Conservation (phyloP, 1,140 invertebrate species). For the Anastrepha ludens region DNA sequence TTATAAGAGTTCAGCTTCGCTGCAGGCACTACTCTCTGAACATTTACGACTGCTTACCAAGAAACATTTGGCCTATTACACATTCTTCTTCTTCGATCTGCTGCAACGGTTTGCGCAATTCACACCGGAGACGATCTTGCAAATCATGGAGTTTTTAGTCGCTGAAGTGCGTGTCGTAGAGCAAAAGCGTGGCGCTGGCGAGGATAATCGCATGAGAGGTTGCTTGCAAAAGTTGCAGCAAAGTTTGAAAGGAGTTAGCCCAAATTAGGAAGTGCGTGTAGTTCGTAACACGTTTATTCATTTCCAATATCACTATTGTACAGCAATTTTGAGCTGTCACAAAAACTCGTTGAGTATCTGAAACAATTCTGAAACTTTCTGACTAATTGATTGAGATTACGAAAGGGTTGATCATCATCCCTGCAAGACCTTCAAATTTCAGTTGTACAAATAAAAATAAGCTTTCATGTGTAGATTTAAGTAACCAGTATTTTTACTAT, state of each 20-base stretch:
- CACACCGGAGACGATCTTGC: slow-evolving; percentile 57
- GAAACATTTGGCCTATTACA: slow-evolving; percentile 71
- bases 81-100: slow-evolving; percentile 71
- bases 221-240: slow-evolving; percentile 65
- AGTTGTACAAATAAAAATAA: too few relatives aligned
- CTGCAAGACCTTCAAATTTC: too few relatives aligned
- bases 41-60: slow-evolving; percentile 65
- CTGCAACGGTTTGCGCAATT: slow-evolving; percentile 67
- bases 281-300: too few relatives aligned
- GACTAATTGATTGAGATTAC: too few relatives aligned
- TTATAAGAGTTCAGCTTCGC: slow-evolving; percentile 56
- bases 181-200: slow-evolving; percentile 69
- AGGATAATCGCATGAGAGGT: slow-evolving; percentile 70
- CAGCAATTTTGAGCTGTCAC: too few relatives aligned
- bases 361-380: too few relatives aligned
- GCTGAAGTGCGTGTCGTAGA: slow-evolving; percentile 66
- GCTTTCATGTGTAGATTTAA: too few relatives aligned
- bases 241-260: slow-evolving; percentile 52
- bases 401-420: too few relatives aligned
- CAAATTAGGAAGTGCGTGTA: too few relatives aligned
- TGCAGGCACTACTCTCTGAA: slow-evolving; percentile 56
- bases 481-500: too few relatives aligned
- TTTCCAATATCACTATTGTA: too few relatives aligned
- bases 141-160: slow-evolving; percentile 61
- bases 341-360: too few relatives aligned